phyloP scores from a whole-genome alignment of 2,797 vertebrate species.

The Danionella dracula region DNA sequence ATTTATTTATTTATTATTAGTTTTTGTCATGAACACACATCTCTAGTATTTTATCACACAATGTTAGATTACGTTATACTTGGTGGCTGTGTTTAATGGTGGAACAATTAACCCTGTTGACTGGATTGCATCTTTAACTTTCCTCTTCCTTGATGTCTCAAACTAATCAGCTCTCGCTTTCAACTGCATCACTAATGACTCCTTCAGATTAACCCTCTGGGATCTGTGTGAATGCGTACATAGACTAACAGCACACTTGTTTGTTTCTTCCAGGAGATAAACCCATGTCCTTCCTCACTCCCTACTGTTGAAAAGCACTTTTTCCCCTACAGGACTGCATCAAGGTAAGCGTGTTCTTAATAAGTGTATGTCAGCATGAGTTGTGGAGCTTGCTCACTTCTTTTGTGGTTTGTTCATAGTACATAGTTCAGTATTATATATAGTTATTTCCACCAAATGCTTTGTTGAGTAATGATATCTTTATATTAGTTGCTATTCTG shows the following conservation, averaged over 20 bases:
- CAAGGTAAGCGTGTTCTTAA: conserved; percentile 72
- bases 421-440: no score
- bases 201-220: not conserved
- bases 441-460: no score
- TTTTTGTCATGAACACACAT: no score
- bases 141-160: not conserved
- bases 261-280: conserved; percentile 73
- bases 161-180: not conserved
- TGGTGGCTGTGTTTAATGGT: no score
- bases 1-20: no score
- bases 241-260: not conserved
- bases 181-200: not conserved
- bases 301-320: conserved; percentile 85
- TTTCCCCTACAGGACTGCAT: conserved; percentile 70
- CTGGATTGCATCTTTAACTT: not conserved
- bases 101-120: no score
- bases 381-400: no score
- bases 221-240: not conserved
- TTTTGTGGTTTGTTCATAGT: no score
- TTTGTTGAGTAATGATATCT: no score
- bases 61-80: no score
- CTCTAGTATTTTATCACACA: no score
- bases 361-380: not conserved
- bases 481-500: no score
- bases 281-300: conserved; percentile 83